These are phyloP conservation scores for Elachura formosa DNA, from an alignment of 2,113 vertebrate species.

Conservation along the genomic window DNA sequence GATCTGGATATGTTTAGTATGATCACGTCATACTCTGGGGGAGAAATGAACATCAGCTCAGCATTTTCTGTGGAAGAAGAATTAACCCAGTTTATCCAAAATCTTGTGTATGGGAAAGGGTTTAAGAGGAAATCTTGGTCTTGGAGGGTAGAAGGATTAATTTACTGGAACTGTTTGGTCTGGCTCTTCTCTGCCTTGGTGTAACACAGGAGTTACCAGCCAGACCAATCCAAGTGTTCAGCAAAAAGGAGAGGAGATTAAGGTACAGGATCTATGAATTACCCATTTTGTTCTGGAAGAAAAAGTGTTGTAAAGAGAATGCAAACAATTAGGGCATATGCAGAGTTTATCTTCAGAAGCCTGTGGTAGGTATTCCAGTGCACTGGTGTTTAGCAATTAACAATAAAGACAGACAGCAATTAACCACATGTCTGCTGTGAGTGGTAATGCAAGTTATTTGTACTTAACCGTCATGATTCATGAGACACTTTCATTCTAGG, in stretches of 20 bases:
- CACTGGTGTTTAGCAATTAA: slow-evolving; percentile 24
- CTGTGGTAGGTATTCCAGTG: slow-evolving; percentile 1
- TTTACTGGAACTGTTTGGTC: not conserved
- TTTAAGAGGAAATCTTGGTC: not conserved
- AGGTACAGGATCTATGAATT: not conserved
- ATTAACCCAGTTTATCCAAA: not conserved
- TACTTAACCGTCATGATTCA: slow-evolving; percentile 50
- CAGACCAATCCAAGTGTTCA: not conserved
- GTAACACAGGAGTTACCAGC: not conserved
- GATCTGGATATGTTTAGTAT: not conserved
- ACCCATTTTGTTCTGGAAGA: not conserved
- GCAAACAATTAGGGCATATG: not conserved
- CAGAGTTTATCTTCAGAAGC: not conserved
- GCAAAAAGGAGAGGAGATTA: not conserved
- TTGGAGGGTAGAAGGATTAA: not conserved
- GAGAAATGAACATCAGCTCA: not conserved
- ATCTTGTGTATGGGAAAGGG: not conserved
- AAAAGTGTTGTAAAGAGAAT: not conserved
- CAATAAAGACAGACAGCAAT: slow-evolving; percentile 41
- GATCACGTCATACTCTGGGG: not conserved
- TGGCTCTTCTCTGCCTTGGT: not conserved
- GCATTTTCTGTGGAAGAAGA: not conserved
- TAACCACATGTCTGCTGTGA: slow-evolving; percentile 32
- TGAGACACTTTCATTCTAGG: not conserved
- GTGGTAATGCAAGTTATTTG: not conserved